Conservation (phyloP, 2,113 vertebrate species). For the Abramis brama region DNA sequence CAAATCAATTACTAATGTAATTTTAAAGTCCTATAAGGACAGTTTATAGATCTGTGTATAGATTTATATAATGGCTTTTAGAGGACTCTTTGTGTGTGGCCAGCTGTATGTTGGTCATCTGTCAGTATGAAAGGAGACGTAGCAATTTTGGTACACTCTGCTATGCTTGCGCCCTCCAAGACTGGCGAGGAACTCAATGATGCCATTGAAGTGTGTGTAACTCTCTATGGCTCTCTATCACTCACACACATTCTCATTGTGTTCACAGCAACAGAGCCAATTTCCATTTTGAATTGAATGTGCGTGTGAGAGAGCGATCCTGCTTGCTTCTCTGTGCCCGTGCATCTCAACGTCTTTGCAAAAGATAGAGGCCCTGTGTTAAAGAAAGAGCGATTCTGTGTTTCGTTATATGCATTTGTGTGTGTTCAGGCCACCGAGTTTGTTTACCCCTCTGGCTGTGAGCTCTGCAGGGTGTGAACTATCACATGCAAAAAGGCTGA, state of each 20-base stretch:
- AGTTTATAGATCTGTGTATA: slow-evolving; percentile 21
- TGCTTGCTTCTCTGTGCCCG: slow-evolving; percentile 1
- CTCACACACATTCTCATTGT: slow-evolving; percentile 7
- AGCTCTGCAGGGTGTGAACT: slow-evolving; percentile 55
- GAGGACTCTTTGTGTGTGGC: background rate
- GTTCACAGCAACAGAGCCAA: background rate
- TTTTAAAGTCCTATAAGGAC: slow-evolving; percentile 2
- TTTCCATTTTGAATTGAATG: slow-evolving; percentile 10
- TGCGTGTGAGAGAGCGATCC: background rate
- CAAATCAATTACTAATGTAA: slow-evolving; percentile 13
- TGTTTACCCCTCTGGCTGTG: slow-evolving; percentile 73
- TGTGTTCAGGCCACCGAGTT: slow-evolving; percentile 39
- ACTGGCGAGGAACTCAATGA: slow-evolving; percentile 25
- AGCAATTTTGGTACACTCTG: slow-evolving; percentile 27
- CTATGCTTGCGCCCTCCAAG: background rate
- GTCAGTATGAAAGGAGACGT: slow-evolving; percentile 20
- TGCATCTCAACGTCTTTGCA: background rate
- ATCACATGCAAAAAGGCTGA: slow-evolving; percentile 62
- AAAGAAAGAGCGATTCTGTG: slow-evolving; percentile 24
- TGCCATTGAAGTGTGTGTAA: slow-evolving; percentile 37
- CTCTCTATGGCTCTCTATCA: background rate
- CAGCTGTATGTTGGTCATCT: slow-evolving; percentile 5
- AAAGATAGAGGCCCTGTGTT: slow-evolving; percentile 1
- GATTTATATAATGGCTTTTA: slow-evolving; percentile 9
- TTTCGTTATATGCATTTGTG: slow-evolving; percentile 28